phyloP scores from a whole-genome alignment of 2,113 vertebrate species.

The Seriola dumerili region DNA sequence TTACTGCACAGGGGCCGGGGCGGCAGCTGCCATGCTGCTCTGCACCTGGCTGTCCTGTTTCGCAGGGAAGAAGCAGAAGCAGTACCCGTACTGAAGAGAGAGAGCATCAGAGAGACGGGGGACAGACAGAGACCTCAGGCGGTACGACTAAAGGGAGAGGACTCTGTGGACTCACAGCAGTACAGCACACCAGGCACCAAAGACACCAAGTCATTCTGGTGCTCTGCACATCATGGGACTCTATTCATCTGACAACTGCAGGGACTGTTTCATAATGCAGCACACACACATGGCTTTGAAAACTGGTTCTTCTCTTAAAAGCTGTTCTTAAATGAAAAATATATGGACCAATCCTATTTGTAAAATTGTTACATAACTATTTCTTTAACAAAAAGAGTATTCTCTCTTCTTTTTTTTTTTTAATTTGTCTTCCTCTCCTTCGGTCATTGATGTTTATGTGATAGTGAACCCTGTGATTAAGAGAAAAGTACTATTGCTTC shows the following conservation, averaged over 20 bases:
- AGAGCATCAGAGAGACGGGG: background rate
- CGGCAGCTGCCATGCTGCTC: conserved; percentile 89
- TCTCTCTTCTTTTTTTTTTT: conserved; percentile 16
- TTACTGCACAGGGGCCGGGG: conserved; percentile 94
- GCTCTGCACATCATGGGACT: conserved; percentile 67
- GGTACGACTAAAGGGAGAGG: conserved; percentile 51
- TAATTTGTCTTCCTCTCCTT: conserved; percentile 43
- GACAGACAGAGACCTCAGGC: conserved; percentile 44
- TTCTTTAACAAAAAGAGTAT: conserved; percentile 59
- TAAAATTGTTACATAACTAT: conserved; percentile 70
- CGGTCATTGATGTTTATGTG: conserved; percentile 71
- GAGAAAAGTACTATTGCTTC: conserved; percentile 63
- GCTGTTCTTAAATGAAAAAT: conserved; percentile 65
- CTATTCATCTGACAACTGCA: conserved; percentile 75
- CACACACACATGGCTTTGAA: conserved; percentile 62
- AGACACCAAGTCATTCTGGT: conserved; percentile 58
- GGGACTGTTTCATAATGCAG: conserved; percentile 78
- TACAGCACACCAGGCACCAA: conserved; percentile 73
- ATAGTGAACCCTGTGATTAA: conserved; percentile 67
- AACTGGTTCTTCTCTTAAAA: conserved; percentile 56
- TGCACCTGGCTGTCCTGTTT: conserved; percentile 98
- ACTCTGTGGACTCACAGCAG: conserved; percentile 60
- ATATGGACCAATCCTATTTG: conserved; percentile 80
- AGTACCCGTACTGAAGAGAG: conserved; percentile 92
- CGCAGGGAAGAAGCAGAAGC: conserved; percentile 97